Evolutionary conservation across 2,888 invertebrate genomes (phyloP).

Genomic region (Tethea ocularis): DNA sequence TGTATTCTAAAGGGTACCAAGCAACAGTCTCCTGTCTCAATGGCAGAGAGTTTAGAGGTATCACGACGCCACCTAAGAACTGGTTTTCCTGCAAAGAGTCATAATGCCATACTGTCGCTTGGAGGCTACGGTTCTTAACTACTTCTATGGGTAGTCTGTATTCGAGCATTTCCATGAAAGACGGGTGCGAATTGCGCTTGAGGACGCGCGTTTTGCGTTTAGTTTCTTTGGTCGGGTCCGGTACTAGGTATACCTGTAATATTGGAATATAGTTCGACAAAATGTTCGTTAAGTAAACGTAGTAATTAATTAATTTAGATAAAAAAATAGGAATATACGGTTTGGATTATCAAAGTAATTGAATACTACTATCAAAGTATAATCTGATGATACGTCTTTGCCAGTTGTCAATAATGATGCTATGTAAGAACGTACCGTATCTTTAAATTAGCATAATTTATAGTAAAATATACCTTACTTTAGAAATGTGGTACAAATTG

Average conservation of each 20-base stretch:
- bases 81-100: slow-evolving; percentile 97
- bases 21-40: slow-evolving; percentile 91
- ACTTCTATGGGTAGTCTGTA: slow-evolving; percentile 93
- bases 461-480: no score
- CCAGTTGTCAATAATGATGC: no score
- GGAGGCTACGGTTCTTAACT: slow-evolving; percentile 89
- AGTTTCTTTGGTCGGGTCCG: slow-evolving; percentile 95
- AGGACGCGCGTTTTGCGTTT: slow-evolving; percentile 98
- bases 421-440: no score
- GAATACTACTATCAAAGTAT: no score
- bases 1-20: slow-evolving; percentile 91
- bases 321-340: no score
- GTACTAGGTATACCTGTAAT: slow-evolving; percentile 90
- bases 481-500: no score
- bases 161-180: slow-evolving; percentile 98
- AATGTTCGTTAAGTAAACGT: no score
- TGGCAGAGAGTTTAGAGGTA: slow-evolving; percentile 89
- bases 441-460: no score
- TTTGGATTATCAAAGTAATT: no score
- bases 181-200: slow-evolving; percentile 96
- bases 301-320: no score
- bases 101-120: slow-evolving; percentile 97
- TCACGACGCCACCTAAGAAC: slow-evolving; percentile 95
- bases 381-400: no score
- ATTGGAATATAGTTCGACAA: neutral